Base-by-base conservation (phyloP, 2,113 vertebrate genomes). In the Peromyscus maniculatus region DNA sequence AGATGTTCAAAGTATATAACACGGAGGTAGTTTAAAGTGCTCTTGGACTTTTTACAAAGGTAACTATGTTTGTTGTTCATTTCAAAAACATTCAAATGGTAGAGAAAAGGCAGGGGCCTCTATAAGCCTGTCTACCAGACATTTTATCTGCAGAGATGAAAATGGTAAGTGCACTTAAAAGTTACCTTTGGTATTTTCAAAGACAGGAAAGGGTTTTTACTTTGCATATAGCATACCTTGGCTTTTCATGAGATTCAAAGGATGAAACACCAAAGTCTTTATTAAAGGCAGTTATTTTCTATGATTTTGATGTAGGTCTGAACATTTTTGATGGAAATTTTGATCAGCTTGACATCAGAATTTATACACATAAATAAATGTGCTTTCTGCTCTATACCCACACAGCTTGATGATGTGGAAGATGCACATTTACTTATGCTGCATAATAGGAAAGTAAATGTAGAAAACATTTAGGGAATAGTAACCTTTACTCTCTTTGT, bases 101-200 rank as follows among this genome's bases (percentile, higher is more conserved):
- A 91, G 87, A 80, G 69, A 94, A 90, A 94, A 78, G 62, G 57
- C 31, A 64, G 52, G 39, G 28, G 74, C 82, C 74, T 94, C 89
- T 90, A 55, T 91, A 59, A 96, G 75, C 19, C 82, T 90, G 46
- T 78, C 94, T 93, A 91, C 36, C 13, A 82, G 79, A 94, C 66
- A 89, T 94, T 98, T 97, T 95, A 95, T 97, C 97, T 96, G 66
- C 55, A 79, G 92, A 97, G 97, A 97, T 98, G 96, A 98, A 97
- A 97, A 96, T 74, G 79, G 74, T 39, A 96, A 97, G 91, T 87
- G 59, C 43, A 72, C 75, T 96, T 97, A 95, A 97, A 96, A 97
- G 97, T 95, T 94, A 96, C 94, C 96, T 97, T 96, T 96, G 92
- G 93, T 97, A 88, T 97, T 98, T 98, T 98, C 97, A 98, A 97